Evolutionary conservation across 2,113 vertebrate species (phyloP).

Genomic region (Psilopsiagon aurifrons): DNA sequence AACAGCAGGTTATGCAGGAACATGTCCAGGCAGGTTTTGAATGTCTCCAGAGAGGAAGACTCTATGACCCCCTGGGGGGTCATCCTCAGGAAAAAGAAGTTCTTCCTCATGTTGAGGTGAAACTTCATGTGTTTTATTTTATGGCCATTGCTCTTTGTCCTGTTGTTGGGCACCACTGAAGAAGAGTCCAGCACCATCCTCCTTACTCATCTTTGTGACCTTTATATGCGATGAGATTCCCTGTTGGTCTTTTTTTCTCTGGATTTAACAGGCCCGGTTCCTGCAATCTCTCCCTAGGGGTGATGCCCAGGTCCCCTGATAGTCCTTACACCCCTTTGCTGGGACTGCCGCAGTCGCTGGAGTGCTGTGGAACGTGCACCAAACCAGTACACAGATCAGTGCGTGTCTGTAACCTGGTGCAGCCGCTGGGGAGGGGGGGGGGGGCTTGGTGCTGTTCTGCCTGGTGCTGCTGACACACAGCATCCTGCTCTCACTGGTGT

Average conservation of each 20-base stretch:
- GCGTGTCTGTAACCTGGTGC: accelerated
- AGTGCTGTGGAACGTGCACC: neutral
- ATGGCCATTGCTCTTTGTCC: too few relatives aligned
- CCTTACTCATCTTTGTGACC: too few relatives aligned
- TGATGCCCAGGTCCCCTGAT: neutral
- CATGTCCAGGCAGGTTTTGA: too few relatives aligned
- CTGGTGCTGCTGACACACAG: accelerated
- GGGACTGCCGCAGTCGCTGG: accelerated
- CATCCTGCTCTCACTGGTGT: neutral
- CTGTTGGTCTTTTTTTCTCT: neutral
- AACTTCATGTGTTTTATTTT: too few relatives aligned
- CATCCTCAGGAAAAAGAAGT: too few relatives aligned
- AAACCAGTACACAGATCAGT: accelerated
- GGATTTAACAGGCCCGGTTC: neutral
- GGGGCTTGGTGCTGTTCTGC: accelerated
- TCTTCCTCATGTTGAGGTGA: too few relatives aligned
- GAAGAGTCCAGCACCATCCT: too few relatives aligned
- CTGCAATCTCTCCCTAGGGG: neutral
- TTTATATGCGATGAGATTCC: neutral
- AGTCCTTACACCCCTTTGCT: neutral
- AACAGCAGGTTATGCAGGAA: too few relatives aligned
- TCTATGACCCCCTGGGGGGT: too few relatives aligned
- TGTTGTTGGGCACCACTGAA: too few relatives aligned
- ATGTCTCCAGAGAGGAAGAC: too few relatives aligned
- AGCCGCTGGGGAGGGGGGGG: accelerated